These are phyloP conservation scores for Doryteuthis pealeii DNA, from an alignment of 1,140 invertebrate species.

Conservation along the genomic window DNA sequence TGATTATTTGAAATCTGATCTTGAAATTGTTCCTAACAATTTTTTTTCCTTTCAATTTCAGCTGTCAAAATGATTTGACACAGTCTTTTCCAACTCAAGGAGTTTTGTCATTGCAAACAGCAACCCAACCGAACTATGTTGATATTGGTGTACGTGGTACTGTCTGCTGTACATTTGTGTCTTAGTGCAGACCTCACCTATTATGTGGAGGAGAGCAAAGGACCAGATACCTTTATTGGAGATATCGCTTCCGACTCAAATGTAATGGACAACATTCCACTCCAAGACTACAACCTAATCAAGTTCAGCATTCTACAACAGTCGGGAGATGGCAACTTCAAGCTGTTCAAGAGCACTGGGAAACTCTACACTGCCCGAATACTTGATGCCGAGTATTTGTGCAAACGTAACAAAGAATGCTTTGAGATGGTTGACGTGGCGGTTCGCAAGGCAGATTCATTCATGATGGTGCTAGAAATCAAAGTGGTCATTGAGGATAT, in stretches of 20 bases:
- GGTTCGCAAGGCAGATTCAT: not conserved
- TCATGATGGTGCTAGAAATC: no score
- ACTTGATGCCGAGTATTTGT: not conserved
- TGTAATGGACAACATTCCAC: conserved; percentile 20
- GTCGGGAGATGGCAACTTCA: not conserved
- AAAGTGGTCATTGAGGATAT: conserved; percentile 63
- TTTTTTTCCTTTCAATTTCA: no score
- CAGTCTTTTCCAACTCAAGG: no score
- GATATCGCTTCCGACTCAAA: conserved; percentile 39
- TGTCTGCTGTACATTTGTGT: not conserved
- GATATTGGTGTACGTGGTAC: no score
- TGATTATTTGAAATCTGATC: no score
- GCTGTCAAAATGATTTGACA: no score
- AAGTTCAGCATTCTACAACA: not conserved
- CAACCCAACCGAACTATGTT: no score
- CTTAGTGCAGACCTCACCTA: conserved; percentile 26
- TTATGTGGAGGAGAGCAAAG: conserved; percentile 27
- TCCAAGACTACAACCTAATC: not conserved
- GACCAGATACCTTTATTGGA: conserved; percentile 29
- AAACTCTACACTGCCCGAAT: not conserved
- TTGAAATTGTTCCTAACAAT: no score
- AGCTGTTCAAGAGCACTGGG: not conserved
- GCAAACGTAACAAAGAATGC: not conserved
- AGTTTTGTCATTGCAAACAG: no score
- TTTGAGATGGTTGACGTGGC: not conserved